phyloP scores from a whole-genome alignment of 2,888 invertebrate genomes.

The Amphipoea oculea region DNA sequence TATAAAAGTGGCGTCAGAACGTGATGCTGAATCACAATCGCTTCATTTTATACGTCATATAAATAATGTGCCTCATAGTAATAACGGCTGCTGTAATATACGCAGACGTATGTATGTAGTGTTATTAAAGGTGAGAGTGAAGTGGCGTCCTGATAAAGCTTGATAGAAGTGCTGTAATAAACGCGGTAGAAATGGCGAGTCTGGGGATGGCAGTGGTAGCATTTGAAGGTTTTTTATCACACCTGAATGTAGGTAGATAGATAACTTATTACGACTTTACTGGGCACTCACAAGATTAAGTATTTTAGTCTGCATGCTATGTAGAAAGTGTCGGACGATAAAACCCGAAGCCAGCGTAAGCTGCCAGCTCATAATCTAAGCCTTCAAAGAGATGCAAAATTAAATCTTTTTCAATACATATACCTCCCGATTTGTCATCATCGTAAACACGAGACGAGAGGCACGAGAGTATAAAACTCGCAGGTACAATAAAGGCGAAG shows the following conservation, averaged over 20 bases:
- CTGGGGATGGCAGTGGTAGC: background rate
- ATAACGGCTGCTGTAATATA: slow-evolving; percentile 57
- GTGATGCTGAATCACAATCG: slow-evolving; percentile 76
- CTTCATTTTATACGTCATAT: slow-evolving; percentile 73
- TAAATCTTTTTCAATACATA: slow-evolving; percentile 59
- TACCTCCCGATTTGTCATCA: slow-evolving; percentile 61
- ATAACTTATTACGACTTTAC: background rate
- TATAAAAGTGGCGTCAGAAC: slow-evolving; percentile 62
- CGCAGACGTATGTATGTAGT: slow-evolving; percentile 40
- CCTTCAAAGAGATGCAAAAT: slow-evolving; percentile 52
- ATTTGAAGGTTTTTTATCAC: slow-evolving; percentile 6
- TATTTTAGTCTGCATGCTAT: background rate
- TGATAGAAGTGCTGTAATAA: slow-evolving; percentile 49
- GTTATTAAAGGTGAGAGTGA: slow-evolving; percentile 47
- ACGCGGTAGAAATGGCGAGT: slow-evolving; percentile 12
- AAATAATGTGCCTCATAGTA: slow-evolving; percentile 56
- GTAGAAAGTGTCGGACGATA: background rate
- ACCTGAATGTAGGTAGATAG: background rate
- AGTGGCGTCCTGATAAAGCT: slow-evolving; percentile 35
- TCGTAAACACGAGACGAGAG: slow-evolving; percentile 55
- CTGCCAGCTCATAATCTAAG: slow-evolving; percentile 44
- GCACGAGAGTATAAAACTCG: slow-evolving; percentile 54
- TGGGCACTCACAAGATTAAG: background rate
- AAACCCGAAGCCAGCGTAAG: slow-evolving; percentile 25
- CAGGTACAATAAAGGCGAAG: slow-evolving; percentile 65